Percentiles rank a stretch among this genome's conserved stretches.
phyloP scores from a whole-genome alignment of 2,797 vertebrate genomes.

The Lacerta agilis region DNA sequence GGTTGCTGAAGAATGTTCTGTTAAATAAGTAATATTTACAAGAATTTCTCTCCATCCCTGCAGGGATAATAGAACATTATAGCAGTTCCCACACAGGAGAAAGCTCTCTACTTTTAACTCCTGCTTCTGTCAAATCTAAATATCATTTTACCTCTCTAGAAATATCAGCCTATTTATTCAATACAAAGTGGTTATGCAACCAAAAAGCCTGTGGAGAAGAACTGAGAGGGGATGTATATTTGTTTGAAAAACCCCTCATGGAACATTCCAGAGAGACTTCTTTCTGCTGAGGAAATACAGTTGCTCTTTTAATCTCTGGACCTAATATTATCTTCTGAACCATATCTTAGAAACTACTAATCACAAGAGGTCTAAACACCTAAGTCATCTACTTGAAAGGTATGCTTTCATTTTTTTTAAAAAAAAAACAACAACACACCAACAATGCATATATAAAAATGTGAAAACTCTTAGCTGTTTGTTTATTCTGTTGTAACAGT shows the following conservation, averaged over 20 bases:
- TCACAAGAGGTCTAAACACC: neutral
- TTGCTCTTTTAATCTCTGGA: neutral
- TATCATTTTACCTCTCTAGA: constrained; percentile 56
- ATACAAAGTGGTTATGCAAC: constrained; percentile 36
- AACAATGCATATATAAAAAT: neutral
- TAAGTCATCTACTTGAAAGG: neutral
- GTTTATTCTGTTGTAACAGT: too few species aligned
- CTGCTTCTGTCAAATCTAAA: constrained; percentile 60
- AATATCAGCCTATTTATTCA: constrained; percentile 52
- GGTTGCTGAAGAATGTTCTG: constrained; percentile 65
- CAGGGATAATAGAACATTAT: constrained; percentile 66
- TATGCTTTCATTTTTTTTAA: neutral
- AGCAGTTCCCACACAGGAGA: constrained; percentile 57
- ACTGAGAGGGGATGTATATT: neutral
- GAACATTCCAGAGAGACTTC: neutral
- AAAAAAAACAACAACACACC: too few species aligned
- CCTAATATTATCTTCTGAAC: neutral
- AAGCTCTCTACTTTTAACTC: constrained; percentile 61
- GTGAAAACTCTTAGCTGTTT: neutral
- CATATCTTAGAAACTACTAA: neutral
- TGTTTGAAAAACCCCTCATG: constrained; percentile 2
- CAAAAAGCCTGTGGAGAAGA: constrained; percentile 20
- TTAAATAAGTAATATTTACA: constrained; percentile 73
- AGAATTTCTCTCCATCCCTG: constrained; percentile 61
- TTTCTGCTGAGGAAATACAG: neutral